These are phyloP conservation scores for Zophobas morio DNA, from an alignment of 1,140 invertebrate species.

Conservation along the genomic window DNA sequence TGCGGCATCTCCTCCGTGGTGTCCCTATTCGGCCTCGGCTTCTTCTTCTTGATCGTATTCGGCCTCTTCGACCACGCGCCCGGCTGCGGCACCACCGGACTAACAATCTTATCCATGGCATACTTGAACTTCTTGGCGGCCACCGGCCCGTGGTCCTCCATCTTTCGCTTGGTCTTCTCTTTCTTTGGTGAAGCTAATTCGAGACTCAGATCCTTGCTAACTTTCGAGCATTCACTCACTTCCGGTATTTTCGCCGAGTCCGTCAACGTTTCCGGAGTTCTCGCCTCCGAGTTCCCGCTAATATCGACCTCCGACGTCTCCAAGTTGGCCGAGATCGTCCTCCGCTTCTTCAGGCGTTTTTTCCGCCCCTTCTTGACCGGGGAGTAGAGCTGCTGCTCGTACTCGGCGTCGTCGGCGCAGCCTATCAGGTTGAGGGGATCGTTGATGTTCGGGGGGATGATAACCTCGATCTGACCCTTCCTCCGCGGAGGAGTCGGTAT, in stretches of 20 bases:
- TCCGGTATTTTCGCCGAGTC: slow-evolving; percentile 66
- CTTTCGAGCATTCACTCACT: slow-evolving; percentile 53
- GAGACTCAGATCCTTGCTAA: slow-evolving; percentile 53
- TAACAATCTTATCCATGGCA: slow-evolving; percentile 91
- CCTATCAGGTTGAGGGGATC: slow-evolving; percentile 91
- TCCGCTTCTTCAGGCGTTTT: slow-evolving; percentile 71
- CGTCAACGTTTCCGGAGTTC: slow-evolving; percentile 62
- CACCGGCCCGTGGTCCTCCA: slow-evolving; percentile 50
- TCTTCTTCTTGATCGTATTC: slow-evolving; percentile 63
- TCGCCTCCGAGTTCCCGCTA: slow-evolving; percentile 62
- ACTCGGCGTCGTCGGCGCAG: slow-evolving; percentile 85
- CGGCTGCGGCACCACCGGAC: slow-evolving; percentile 91
- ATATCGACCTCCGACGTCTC: slow-evolving; percentile 66
- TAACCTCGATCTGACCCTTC: slow-evolving; percentile 88
- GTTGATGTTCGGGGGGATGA: slow-evolving; percentile 92
- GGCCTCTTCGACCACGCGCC: slow-evolving; percentile 79
- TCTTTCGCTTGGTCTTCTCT: slow-evolving; percentile 59
- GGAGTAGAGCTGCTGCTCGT: slow-evolving; percentile 80
- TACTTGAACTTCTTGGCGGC: slow-evolving; percentile 74
- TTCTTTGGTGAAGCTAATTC: slow-evolving; percentile 56
- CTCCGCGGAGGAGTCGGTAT: slow-evolving; percentile 88
- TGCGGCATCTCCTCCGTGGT: slow-evolving; percentile 72
- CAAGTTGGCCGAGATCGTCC: slow-evolving; percentile 71
- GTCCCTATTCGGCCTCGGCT: slow-evolving; percentile 60
- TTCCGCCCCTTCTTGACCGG: slow-evolving; percentile 76